Base-by-base conservation (phyloP, 2,888 invertebrate genomes). In the Cryptus viduatorius region DNA sequence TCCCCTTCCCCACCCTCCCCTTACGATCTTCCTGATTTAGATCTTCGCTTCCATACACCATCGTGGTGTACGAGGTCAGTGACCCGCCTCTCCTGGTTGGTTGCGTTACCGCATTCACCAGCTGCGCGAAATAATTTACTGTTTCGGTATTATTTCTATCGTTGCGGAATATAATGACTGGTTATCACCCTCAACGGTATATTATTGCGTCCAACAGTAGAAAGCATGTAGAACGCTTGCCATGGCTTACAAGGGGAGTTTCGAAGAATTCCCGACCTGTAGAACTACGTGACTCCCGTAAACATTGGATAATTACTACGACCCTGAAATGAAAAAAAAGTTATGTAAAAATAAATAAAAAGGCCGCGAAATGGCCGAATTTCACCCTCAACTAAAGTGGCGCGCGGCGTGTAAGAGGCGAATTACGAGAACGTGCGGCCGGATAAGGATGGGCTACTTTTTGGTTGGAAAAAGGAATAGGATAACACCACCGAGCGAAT, bases 91-190 rank as follows among this genome's bases (percentile, higher is more conserved):
- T 7, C 37, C 8, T 37, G 37, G 37, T 37, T 37, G 37, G 37
- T 37, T 37, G 37, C 37, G 37, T 37, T 37, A 37, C 37, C 37
- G 37, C 37, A 37, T 37, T 37, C 14, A 71, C 56, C 71, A 59
- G 71, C 75, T 69, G 69, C 48, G 29, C 71, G 7, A 16, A 44
- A 68, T 68, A 71, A 64, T 79, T 59, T 68, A 68, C 77, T 72
- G 72, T 67, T 77, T 68, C 48, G 61, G 53, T 37, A 37, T 37
- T 37, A 37, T 46, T 59, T 72, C 69, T 46, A 44, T 16, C 50
- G 68, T 82, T 68, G 44, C 61, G 67, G 61, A 68, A 65, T 37
- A 82, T 82, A 71, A 82, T 76, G 76, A 71, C 61, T 69, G 75
- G 48, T 61, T 69, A 50, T 69, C 37, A 59, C 68, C 12, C 50